phyloP scores from a whole-genome alignment of 2,113 vertebrate genomes.

The Pituophis catenifer region DNA sequence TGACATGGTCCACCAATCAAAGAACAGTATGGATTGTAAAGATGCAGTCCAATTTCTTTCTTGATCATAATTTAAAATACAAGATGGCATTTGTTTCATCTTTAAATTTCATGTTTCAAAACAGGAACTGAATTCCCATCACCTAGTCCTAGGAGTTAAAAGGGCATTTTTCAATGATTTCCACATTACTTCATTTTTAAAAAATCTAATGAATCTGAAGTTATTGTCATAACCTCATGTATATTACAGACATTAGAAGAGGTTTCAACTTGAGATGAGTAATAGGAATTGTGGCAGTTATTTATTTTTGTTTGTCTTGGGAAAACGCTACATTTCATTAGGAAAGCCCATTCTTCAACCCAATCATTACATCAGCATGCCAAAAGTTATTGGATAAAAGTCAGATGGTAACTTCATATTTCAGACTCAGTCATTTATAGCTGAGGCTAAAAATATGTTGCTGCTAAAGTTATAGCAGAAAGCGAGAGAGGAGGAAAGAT shows the following conservation, averaged over 20 bases:
- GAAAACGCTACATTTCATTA: not conserved
- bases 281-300: not conserved
- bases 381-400: not conserved
- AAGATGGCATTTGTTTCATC: not conserved
- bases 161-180: not conserved
- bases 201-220: conserved; percentile 11
- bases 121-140: not conserved
- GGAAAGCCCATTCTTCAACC: not conserved
- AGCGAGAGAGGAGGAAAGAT: not conserved
- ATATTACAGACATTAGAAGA: not conserved
- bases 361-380: not conserved
- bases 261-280: not conserved
- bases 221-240: not conserved
- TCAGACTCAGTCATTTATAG: not conserved
- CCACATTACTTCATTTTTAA: not conserved
- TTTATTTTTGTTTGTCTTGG: not conserved
- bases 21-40: not conserved
- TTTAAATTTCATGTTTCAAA: not conserved
- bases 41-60: not conserved
- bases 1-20: not conserved
- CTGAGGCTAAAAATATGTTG: not conserved
- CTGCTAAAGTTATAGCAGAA: not conserved
- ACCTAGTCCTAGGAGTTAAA: not conserved
- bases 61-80: not conserved
- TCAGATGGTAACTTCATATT: not conserved